Base-by-base conservation (phyloP, 2,797 vertebrate species). In the Ctenosaura bakeri region DNA sequence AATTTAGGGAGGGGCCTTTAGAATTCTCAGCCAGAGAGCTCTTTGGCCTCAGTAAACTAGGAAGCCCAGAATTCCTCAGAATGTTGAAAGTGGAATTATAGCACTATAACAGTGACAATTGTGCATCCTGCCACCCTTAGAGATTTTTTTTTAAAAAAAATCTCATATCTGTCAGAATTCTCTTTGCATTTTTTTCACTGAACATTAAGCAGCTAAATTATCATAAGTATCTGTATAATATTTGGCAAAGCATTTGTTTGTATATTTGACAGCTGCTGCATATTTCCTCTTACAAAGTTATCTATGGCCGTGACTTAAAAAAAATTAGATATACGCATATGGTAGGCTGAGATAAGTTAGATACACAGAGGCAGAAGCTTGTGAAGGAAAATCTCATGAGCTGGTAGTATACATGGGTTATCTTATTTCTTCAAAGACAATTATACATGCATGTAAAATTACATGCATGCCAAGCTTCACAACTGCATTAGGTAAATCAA, bases 391-490 rank as follows among this genome's bases (percentile, higher is more conserved):
- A 79, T 87, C 38, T 79, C 85, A 79, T 66, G 42, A 84, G 13
- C 82, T 64, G 32, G 13, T 62, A 59, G 14, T 38, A 62, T 86
- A 50, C 42, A 50, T n/a, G 14, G 52, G 29, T 24, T 77, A 77
- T 59, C 10, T 83, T 73, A 22, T n/a, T 74, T 71, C 69, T 83
- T 62, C 38, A 82, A 46, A 88, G 35, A 76, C 26, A 9, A 46
- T 26, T 62, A 76, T 74, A 83, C 80, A 88, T 76, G 66, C 73
- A 77, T 89, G 71, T 77, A 89, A 84, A 89, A 89, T 84, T 64
- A 84, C 71, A 76, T 32, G 81, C 29, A 52, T 52, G 56, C 32
- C 42, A 77, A 76, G 38, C 29, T 26, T 77, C 82, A 52, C 56
- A 89, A 52, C 56, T 77, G 73, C 71, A 84, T 83, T 78, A 89